These are phyloP conservation scores for Anhinga rufa DNA, from an alignment of 2,113 vertebrate species.

Conservation along the genomic window DNA sequence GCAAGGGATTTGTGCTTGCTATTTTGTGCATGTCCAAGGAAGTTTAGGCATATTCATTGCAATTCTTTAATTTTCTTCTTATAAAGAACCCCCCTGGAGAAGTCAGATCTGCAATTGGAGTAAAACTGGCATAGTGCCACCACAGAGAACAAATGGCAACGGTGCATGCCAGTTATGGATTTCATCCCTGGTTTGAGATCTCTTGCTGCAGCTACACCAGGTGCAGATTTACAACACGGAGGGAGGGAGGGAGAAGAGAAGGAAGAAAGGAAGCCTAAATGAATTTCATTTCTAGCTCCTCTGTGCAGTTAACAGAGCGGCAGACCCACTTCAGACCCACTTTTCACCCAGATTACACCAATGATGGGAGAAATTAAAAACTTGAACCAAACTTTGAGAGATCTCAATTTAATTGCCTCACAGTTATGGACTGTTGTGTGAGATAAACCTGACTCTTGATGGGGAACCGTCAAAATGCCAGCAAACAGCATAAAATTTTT, in stretches of 20 bases:
- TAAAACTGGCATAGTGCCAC: background rate
- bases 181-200: background rate
- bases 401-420: background rate
- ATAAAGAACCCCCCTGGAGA: constrained; percentile 2
- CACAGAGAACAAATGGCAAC: background rate
- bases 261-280: background rate
- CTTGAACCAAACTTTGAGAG: background rate
- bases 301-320: background rate
- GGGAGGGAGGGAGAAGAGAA: background rate
- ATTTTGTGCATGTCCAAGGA: constrained; percentile 20
- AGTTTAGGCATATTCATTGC: constrained; percentile 22
- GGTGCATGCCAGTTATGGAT: background rate
- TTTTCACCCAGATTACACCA: background rate
- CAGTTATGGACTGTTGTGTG: background rate
- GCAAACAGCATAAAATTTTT: no score
- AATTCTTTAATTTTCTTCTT: constrained; percentile 41
- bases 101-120: background rate
- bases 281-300: background rate
- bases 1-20: constrained; percentile 26
- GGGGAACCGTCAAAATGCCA: background rate
- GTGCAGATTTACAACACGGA: background rate
- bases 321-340: background rate
- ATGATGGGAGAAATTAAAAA: background rate
- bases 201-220: background rate
- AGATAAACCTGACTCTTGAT: background rate